Evolutionary conservation across 1,140 invertebrate genomes (phyloP).

Genomic region (Oedothorax gibbosus): DNA sequence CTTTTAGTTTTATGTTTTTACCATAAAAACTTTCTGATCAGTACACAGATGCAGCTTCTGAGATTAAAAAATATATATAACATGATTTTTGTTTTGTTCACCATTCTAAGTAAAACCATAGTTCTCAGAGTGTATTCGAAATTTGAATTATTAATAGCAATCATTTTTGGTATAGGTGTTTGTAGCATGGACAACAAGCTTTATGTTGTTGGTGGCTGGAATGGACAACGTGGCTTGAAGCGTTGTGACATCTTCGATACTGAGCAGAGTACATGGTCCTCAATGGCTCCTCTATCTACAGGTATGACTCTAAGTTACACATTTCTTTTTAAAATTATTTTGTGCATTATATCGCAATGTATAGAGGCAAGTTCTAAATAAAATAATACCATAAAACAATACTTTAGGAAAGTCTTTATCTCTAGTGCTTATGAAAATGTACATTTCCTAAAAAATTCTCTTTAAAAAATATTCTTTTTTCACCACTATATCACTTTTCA

Average conservation of each 20-base stretch:
- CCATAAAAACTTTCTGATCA: too few relatives aligned
- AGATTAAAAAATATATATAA: background rate
- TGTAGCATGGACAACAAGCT: slow-evolving; percentile 78
- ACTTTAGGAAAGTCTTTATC: too few relatives aligned
- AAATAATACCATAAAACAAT: too few relatives aligned
- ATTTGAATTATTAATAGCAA: slow-evolving; percentile 2
- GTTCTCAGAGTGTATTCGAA: background rate
- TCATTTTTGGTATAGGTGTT: slow-evolving; percentile 73
- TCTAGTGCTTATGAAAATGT: too few relatives aligned
- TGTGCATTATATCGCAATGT: too few relatives aligned
- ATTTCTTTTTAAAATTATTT: background rate
- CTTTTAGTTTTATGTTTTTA: background rate
- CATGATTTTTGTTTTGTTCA: background rate
- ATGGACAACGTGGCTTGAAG: slow-evolving; percentile 79
- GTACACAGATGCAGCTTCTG: too few relatives aligned
- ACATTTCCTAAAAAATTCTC: too few relatives aligned
- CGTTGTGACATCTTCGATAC: slow-evolving; percentile 82
- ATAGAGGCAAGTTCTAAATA: too few relatives aligned
- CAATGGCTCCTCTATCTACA: slow-evolving; percentile 76
- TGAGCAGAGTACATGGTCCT: slow-evolving; percentile 74
- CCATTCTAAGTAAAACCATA: background rate
- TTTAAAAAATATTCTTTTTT: too few relatives aligned
- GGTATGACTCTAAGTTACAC: slow-evolving; percentile 69
- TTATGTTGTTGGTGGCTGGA: slow-evolving; percentile 85
- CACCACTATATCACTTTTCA: too few relatives aligned